Conservation (phyloP, 2,113 vertebrate species). For the Nothoprocta pentlandii region DNA sequence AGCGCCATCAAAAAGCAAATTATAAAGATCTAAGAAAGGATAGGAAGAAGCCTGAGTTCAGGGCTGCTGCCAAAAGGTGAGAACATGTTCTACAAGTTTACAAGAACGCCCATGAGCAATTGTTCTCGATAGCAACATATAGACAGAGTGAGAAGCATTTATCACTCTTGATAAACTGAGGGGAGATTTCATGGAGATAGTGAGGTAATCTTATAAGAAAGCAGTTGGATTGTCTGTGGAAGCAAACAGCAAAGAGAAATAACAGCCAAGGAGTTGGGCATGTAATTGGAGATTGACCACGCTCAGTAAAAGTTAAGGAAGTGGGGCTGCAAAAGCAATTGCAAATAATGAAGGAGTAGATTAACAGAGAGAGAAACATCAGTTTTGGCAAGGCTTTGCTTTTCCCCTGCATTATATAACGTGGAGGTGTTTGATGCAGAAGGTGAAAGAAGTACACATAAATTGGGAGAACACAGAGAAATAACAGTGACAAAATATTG, state of each 20-base stretch:
- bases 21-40: neutral
- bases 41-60: neutral
- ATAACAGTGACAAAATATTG: neutral
- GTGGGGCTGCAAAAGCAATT: neutral
- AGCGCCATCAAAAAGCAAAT: neutral
- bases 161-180: neutral
- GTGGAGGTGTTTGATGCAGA: neutral
- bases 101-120: neutral
- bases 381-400: neutral
- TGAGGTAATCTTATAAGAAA: conserved; percentile 32
- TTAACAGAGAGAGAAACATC: neutral
- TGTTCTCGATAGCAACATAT: neutral
- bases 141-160: conserved; percentile 16
- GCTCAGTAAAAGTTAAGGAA: neutral
- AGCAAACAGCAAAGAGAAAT: neutral
- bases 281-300: neutral
- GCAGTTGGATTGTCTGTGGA: neutral
- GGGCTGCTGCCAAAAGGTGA: neutral
- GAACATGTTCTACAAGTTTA: neutral
- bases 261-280: neutral
- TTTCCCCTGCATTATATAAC: neutral
- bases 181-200: conserved; percentile 5
- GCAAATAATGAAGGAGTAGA: neutral
- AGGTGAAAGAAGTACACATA: neutral
- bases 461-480: neutral